These are phyloP conservation scores for Acanthurus lineatus DNA, from an alignment of 2,797 vertebrate species.

Conservation along the genomic window DNA sequence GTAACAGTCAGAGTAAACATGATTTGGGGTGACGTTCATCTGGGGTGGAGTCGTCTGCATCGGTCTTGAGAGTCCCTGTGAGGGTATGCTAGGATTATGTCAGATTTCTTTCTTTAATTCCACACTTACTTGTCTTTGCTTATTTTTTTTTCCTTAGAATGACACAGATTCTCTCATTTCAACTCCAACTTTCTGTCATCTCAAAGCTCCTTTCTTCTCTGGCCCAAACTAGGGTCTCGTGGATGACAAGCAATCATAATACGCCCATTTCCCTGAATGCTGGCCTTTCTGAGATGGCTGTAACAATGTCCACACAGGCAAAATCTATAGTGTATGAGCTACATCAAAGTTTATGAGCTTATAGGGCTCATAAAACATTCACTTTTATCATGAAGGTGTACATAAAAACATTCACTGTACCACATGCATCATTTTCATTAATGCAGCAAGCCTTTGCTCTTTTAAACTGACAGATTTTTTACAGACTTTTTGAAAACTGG, in stretches of 20 bases:
- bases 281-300: conserved; percentile 24
- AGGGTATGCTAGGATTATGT: conserved; percentile 53
- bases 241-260: conserved; percentile 51
- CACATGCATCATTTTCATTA: conserved; percentile 21
- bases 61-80: conserved; percentile 34
- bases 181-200: conserved; percentile 67
- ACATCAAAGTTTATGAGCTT: conserved; percentile 25
- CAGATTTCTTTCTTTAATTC: conserved; percentile 60
- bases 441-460: conserved; percentile 8
- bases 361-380: conserved; percentile 23
- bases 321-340: conserved; percentile 17
- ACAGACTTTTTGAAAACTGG: conserved; percentile 3
- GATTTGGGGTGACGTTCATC: conserved; percentile 41
- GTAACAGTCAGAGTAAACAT: conserved; percentile 10
- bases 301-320: conserved; percentile 24
- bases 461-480: conserved; percentile 22
- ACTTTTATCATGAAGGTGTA: conserved; percentile 23
- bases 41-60: conserved; percentile 50
- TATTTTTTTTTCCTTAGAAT: conserved; percentile 31
- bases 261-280: conserved; percentile 41
- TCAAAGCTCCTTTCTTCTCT: conserved; percentile 60
- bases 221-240: conserved; percentile 42
- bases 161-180: conserved; percentile 43
- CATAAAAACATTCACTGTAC: conserved; percentile 36
- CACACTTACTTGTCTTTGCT: conserved; percentile 25